These are phyloP conservation scores for Psophia crepitans DNA, from an alignment of 2,113 vertebrate species.

Conservation along the genomic window DNA sequence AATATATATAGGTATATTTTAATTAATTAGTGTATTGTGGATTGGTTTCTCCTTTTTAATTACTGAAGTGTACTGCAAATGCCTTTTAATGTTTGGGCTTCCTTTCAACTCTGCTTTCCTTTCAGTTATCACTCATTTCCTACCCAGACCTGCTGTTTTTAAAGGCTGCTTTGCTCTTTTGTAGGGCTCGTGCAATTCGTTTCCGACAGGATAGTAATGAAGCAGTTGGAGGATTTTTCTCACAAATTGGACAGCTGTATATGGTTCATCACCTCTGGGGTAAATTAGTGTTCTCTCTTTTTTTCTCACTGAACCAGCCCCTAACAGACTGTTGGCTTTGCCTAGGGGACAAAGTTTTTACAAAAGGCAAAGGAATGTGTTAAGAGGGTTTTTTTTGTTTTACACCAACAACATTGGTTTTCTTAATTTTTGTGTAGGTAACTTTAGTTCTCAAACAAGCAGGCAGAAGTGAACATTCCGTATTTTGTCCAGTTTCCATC, in stretches of 20 bases:
- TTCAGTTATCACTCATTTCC: not conserved
- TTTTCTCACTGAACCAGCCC: not conserved
- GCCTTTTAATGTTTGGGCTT: not conserved
- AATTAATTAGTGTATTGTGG: not conserved
- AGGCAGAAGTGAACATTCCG: not conserved
- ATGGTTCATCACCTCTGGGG: slow-evolving; percentile 98
- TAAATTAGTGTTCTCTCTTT: slow-evolving; percentile 45
- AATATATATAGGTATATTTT: not conserved
- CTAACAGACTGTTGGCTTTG: not conserved
- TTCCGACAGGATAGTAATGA: slow-evolving; percentile 89
- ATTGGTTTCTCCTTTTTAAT: not conserved
- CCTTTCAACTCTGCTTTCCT: not conserved
- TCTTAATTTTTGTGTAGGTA: not conserved
- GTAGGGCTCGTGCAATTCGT: slow-evolving; percentile 93
- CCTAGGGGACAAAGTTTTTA: not conserved
- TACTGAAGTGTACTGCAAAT: not conserved
- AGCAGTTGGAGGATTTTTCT: slow-evolving; percentile 96
- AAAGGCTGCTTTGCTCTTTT: not conserved
- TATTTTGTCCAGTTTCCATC: not conserved
- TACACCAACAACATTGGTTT: not conserved
- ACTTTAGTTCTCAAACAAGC: not conserved
- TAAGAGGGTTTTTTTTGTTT: not conserved
- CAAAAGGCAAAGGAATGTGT: not conserved
- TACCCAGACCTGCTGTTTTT: not conserved
- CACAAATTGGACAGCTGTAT: slow-evolving; percentile 94